Evolutionary conservation across 2,113 vertebrate genomes (phyloP), one percentile per base, ranked within the genome.

Genomic region (Elaphurus davidianus): DNA sequence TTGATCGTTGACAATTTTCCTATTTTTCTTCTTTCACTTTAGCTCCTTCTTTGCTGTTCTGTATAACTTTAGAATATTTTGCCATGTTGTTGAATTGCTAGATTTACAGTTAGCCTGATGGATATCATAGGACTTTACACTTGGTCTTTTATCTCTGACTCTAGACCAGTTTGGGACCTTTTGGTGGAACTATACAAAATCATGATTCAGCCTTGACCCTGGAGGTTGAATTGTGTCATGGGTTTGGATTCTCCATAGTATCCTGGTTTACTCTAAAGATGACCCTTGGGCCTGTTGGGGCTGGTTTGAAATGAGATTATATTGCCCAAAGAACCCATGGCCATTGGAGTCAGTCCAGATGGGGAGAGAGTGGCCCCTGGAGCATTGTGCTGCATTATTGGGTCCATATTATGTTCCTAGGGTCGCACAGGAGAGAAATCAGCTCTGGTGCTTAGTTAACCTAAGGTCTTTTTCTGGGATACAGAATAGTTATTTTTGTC

Each of bases 21-120:
- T 96, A 5, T 74, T 87, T 89, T 54, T 47, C 86, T 92, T 71
- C 57, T 97, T 95, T 97, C 28, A 59, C 16, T 81, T 67, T 27
- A 57, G 17, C n/a, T 88, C 5, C 21, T 94, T 45, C 4, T 88
- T 88, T 90, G 30, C 40, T 82, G 0, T 78, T 55, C 54, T 91
- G 1, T 86, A 57, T 79, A 64, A 87, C 4, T 71, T 82, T 17
- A 90, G 81, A 87, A 52, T 19, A 79, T 94, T 94, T 95, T 90
- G 21, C 19, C 14, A 3, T 57, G 16, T 54, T 9, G 2, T 64
- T 88, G 47, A 55, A 25, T 89, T 95, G 57, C 17, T 71, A 45
- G 28, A 23, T 97, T 81, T 97, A 74, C 52, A 81, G 40, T 59
- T 81, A 96, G 62, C 47, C 57, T 67, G n/a, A 25, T 59, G 45